Evolutionary conservation across 1,140 invertebrate species (phyloP), one percentile per base, ranked within the genome.

Genomic region (Antheraea pernyi): DNA sequence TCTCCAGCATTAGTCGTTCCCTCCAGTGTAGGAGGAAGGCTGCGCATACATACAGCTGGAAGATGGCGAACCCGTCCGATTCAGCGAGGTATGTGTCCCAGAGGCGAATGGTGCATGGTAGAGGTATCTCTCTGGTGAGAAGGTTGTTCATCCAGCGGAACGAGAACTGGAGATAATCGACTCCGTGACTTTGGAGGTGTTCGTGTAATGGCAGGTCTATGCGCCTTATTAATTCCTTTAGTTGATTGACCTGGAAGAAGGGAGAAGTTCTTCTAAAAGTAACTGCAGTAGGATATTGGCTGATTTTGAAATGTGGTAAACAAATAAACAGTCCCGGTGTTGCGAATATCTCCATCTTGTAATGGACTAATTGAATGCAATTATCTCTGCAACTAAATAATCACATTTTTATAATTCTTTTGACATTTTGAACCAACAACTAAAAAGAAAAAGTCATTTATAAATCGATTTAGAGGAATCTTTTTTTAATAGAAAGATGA

Each of bases 111-210:
- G 98, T 99, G 93, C 99, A 99, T 61, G 97, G 94, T 18, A 99
- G 93, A 7, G 99, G 99, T 60, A 99, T 95, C 93, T 99, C 99
- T 73, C 99, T 94, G 80, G 99, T 99, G 71, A 99, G 93, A 65
- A 99, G 93, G 94, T 99, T 99, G 92, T 99, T 99, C 97, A 99
- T 99, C 99, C 99, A 99, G n/a, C 99, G 96, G 93, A 99, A 99
- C 7, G 99, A 98, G 93, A 99, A 99, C 94, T 99, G 99, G 30
- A 99, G 94, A 93, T 99, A 99, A 93, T 99, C 98, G 37, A 99
- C 98, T 69, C 97, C 97, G 85, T 99, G 98, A 22, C 95, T 94
- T 90, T 98, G 96, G 67, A 99, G 93, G 93, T 99, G 99, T 81
- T 96, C 95, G 93, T 99, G 98, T 16, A 99, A 93, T 9, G 95